Percentiles rank a stretch among this genome's conserved stretches.
Evolutionary conservation across 2,888 invertebrate genomes (phyloP).

Genomic region (Tortrix viridana): DNA sequence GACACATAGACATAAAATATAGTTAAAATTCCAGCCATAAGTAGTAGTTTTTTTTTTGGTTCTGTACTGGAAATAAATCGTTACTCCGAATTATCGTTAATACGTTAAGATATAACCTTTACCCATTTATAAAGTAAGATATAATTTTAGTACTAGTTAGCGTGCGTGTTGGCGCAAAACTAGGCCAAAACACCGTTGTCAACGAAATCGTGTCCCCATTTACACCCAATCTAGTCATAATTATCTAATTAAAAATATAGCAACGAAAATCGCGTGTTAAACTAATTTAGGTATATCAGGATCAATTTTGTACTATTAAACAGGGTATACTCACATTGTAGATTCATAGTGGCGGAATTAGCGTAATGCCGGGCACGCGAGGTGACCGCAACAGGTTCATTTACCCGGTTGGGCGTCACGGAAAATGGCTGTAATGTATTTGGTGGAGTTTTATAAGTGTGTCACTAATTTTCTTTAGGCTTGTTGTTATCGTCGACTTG

Average conservation of each 20-base stretch:
- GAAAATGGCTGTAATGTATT: slow-evolving; percentile 5
- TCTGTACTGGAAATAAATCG: too few relatives aligned
- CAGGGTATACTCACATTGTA: slow-evolving; percentile 23
- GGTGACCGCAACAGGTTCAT: slow-evolving; percentile 47
- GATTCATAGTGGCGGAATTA: slow-evolving; percentile 44
- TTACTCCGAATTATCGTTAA: too few relatives aligned
- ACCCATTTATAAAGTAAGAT: too few relatives aligned
- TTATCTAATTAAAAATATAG: slow-evolving; percentile 31
- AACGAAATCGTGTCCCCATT: slow-evolving; percentile 12
- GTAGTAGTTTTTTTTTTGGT: too few relatives aligned
- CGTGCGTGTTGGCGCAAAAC: too few relatives aligned
- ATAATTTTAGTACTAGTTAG: too few relatives aligned
- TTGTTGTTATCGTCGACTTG: too few relatives aligned
- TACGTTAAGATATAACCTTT: too few relatives aligned
- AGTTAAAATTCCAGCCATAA: too few relatives aligned
- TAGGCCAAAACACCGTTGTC: not conserved
- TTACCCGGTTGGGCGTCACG: slow-evolving; percentile 42
- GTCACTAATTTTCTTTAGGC: not conserved
- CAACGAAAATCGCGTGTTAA: slow-evolving; percentile 32
- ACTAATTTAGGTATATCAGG: slow-evolving; percentile 20
- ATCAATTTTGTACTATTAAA: slow-evolving; percentile 28
- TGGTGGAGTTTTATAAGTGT: not conserved
- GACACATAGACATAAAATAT: too few relatives aligned
- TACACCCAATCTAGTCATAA: slow-evolving; percentile 30
- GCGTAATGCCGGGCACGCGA: slow-evolving; percentile 48